A percentile compares a stretch with the other conserved stretches of the same genome.
Evolutionary conservation across 2,888 invertebrate genomes (phyloP).

Genomic region (Onthophagus sagittarius): DNA sequence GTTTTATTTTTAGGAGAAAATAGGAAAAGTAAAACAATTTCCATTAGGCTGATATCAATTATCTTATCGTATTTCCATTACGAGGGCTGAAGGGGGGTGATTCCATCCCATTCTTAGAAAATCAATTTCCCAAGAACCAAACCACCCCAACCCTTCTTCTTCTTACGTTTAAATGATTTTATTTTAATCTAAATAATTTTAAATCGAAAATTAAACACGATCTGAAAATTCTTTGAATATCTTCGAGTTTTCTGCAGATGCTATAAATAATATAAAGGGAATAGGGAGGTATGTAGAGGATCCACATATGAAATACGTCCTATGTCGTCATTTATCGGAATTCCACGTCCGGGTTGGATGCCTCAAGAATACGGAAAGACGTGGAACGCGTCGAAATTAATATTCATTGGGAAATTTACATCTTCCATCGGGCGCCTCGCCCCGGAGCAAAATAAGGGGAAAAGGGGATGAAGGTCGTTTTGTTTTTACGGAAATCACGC

Average conservation of each 20-base stretch:
- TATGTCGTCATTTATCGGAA: constrained; percentile 19
- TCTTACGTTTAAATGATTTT: no score
- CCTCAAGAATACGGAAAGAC: constrained; percentile 17
- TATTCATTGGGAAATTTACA: constrained; percentile 24
- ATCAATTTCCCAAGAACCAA: background rate
- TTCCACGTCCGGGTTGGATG: constrained; percentile 5
- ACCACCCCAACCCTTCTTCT: no score
- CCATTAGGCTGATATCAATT: background rate
- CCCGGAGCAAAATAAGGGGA: background rate
- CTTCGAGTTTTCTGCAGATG: background rate
- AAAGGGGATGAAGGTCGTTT: background rate
- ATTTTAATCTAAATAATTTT: no score
- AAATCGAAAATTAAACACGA: no score
- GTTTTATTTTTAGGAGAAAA: background rate
- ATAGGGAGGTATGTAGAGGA: constrained; percentile 21
- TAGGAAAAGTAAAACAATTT: background rate
- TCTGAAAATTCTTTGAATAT: no score
- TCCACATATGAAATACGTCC: constrained; percentile 25
- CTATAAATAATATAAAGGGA: constrained; percentile 20
- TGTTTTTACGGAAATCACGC: background rate
- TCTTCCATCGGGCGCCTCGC: background rate
- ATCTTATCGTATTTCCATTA: background rate
- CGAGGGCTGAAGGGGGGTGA: background rate
- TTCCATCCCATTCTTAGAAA: background rate
- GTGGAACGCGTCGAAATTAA: constrained; percentile 17